Percentiles rank a stretch among this genome's conserved stretches.
Evolutionary conservation across 2,113 vertebrate genomes (phyloP).

Genomic region (Struthio camelus): DNA sequence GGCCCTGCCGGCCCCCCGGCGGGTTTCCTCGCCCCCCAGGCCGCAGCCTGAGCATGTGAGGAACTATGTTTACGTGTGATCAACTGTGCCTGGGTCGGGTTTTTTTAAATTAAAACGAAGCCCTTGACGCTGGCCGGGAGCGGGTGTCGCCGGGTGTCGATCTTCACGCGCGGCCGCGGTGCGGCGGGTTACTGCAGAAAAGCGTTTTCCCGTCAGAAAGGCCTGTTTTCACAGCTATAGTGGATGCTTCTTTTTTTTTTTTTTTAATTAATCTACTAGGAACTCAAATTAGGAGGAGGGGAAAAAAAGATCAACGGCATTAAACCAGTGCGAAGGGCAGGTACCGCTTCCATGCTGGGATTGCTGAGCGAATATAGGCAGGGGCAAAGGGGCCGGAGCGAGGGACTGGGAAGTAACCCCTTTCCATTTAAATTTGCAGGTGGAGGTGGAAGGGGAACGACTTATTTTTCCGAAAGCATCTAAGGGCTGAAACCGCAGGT

Average conservation of each 20-base stretch:
- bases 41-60: too few species aligned
- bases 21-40: too few species aligned
- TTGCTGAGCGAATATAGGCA: neutral
- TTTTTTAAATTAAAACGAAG: neutral
- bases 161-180: neutral
- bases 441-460: neutral
- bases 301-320: neutral
- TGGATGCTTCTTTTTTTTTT: neutral
- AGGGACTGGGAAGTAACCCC: neutral
- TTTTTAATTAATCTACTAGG: neutral
- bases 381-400: neutral
- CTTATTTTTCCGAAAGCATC: neutral
- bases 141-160: neutral
- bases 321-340: neutral
- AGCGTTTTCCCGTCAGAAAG: neutral
- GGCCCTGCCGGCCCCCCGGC: too few species aligned
- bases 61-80: fast-evolving
- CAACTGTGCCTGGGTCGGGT: neutral
- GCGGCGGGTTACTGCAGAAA: neutral
- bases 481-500: fast-evolving
- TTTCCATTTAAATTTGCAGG: neutral
- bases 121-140: neutral
- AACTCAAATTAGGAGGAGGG: neutral
- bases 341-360: neutral
- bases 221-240: neutral